A percentile compares a stretch with the other conserved stretches of the same genome.
Evolutionary conservation across 1,140 invertebrate species (phyloP).

Genomic region (Chelonus insularis): DNA sequence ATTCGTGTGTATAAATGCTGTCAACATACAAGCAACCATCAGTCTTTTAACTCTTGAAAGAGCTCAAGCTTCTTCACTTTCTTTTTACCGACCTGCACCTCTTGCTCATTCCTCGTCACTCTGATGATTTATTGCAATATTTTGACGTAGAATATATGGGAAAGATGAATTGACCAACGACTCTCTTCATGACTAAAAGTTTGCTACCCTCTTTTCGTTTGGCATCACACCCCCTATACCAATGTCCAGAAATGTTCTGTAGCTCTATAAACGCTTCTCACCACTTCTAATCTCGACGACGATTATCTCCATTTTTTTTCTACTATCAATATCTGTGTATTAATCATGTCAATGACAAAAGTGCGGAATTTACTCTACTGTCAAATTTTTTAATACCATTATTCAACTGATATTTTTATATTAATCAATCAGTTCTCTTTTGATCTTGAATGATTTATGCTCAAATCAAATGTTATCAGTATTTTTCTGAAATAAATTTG

Average conservation of each 20-base stretch:
- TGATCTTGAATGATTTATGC: too few species aligned
- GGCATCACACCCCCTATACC: neutral
- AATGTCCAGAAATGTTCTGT: neutral
- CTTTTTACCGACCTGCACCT: slow-evolving; percentile 32
- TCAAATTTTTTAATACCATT: neutral
- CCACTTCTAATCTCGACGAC: neutral
- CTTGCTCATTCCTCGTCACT: slow-evolving; percentile 38
- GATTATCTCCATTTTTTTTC: slow-evolving; percentile 40
- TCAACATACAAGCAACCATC: slow-evolving; percentile 32
- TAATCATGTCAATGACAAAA: slow-evolving; percentile 41
- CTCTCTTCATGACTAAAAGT: slow-evolving; percentile 52
- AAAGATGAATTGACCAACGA: slow-evolving; percentile 59
- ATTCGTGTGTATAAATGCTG: slow-evolving; percentile 43
- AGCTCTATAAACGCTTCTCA: slow-evolving; percentile 12
- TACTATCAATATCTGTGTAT: slow-evolving; percentile 42
- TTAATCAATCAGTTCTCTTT: too few species aligned
- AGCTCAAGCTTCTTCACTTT: slow-evolving; percentile 28
- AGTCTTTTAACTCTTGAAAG: slow-evolving; percentile 33
- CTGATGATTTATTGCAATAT: slow-evolving; percentile 60
- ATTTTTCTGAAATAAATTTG: too few species aligned
- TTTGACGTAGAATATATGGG: slow-evolving; percentile 57
- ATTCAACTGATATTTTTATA: too few species aligned
- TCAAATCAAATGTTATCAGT: too few species aligned
- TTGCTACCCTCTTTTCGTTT: slow-evolving; percentile 44
- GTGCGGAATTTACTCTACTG: slow-evolving; percentile 29